phyloP scores from a whole-genome alignment of 92 coral and sea anemone species.

The Diadumene lineata region DNA sequence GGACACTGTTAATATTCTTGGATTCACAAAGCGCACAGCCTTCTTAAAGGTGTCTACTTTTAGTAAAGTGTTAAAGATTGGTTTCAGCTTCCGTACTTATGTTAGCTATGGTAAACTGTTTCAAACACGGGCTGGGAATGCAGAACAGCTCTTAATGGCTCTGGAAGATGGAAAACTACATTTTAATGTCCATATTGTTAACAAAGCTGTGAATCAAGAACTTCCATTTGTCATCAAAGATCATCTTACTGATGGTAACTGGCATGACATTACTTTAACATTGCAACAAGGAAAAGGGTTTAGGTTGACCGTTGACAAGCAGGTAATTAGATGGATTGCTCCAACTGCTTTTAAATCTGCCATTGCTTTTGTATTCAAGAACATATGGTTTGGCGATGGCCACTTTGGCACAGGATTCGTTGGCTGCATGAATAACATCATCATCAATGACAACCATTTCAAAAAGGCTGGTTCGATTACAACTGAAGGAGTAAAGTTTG shows the following conservation, averaged over 20 bases:
- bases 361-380: not conserved
- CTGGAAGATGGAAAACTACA: not conserved
- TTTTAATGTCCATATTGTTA: not conserved
- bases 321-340: not conserved
- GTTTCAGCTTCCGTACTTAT: constrained; percentile 18
- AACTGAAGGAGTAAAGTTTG: not conserved
- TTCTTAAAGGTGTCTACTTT: not conserved
- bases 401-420: not conserved
- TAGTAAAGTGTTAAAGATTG: not conserved
- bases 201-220: not conserved
- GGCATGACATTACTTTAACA: constrained; percentile 1
- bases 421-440: constrained; percentile 9
- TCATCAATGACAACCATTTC: not conserved
- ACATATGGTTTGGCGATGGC: not conserved
- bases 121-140: not conserved
- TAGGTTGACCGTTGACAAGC: not conserved
- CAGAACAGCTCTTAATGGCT: not conserved
- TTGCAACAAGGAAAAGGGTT: not conserved
- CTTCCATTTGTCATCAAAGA: not conserved
- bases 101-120: constrained; percentile 1
- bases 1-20: not conserved
- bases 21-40: not conserved
- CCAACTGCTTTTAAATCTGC: not conserved
- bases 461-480: not conserved
- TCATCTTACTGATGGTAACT: constrained; percentile 17